phyloP scores from a whole-genome alignment of 2,888 invertebrate genomes.

The Megastigmus dorsalis region DNA sequence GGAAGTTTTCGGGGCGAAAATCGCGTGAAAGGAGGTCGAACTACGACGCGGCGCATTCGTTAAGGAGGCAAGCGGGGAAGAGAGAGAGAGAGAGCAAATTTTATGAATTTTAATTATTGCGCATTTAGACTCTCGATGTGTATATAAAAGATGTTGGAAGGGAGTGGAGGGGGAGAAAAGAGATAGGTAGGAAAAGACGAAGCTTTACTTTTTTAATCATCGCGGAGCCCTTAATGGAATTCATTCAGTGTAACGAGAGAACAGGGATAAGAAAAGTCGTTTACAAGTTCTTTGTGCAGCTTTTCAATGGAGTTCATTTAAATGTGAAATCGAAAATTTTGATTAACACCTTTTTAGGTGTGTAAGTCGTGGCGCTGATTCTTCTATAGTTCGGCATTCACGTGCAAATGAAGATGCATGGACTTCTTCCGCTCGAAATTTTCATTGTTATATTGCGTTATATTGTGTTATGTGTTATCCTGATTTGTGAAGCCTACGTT shows the following conservation, averaged over 20 bases:
- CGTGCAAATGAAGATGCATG: too few relatives aligned
- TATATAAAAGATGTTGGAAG: neutral
- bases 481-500: too few relatives aligned
- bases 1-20: constrained; percentile 17
- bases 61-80: neutral
- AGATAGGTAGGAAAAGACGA: neutral
- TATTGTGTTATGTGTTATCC: too few relatives aligned
- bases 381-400: too few relatives aligned
- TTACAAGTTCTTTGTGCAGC: constrained; percentile 7
- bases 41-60: neutral
- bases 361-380: too few relatives aligned
- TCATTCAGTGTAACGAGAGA: neutral
- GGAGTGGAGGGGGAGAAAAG: neutral
- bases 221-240: constrained; percentile 20
- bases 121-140: neutral
- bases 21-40: constrained; percentile 11
- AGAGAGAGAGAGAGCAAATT: neutral
- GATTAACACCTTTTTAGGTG: too few relatives aligned
- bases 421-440: too few relatives aligned
- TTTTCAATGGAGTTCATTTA: constrained; percentile 13
- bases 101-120: constrained; percentile 33
- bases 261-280: constrained; percentile 18
- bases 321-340: neutral
- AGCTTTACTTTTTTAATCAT: constrained; percentile 32
- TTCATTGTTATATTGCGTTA: too few relatives aligned